phyloP scores from a whole-genome alignment of 1,140 invertebrate species.

The Solenopsis invicta region DNA sequence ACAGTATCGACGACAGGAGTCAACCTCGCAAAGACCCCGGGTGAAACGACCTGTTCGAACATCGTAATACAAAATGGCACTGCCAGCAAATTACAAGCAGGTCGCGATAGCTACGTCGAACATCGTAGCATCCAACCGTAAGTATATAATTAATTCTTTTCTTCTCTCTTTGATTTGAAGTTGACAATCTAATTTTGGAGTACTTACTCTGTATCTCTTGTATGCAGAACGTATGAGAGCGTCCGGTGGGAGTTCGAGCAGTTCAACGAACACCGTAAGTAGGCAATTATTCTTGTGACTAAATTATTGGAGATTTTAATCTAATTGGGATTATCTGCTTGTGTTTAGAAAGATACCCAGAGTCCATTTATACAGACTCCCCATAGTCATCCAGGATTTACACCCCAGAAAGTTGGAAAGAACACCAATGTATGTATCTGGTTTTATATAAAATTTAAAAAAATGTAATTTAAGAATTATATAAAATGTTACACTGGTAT shows the following conservation, averaged over 20 bases:
- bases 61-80: slow-evolving; percentile 88
- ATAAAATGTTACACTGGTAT: slow-evolving; percentile 9
- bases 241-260: slow-evolving; percentile 85
- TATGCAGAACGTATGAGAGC: slow-evolving; percentile 88
- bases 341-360: slow-evolving; percentile 88
- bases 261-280: slow-evolving; percentile 86
- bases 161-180: slow-evolving; percentile 76
- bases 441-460: background rate
- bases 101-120: slow-evolving; percentile 90
- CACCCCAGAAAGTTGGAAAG: slow-evolving; percentile 97
- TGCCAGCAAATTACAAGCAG: slow-evolving; percentile 92
- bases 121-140: slow-evolving; percentile 81
- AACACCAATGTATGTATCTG: slow-evolving; percentile 89
- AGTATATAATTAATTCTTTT: slow-evolving; percentile 81
- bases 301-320: slow-evolving; percentile 39
- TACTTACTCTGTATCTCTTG: slow-evolving; percentile 47
- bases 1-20: background rate
- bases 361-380: slow-evolving; percentile 95
- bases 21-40: background rate
- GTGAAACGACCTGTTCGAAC: background rate
- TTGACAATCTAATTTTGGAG: slow-evolving; percentile 68
- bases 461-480: background rate
- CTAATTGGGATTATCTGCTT: slow-evolving; percentile 60
- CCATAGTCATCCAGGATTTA: slow-evolving; percentile 97
- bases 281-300: slow-evolving; percentile 24